Base-by-base conservation (phyloP, 2,113 vertebrate genomes). In the Siniperca chuatsi region DNA sequence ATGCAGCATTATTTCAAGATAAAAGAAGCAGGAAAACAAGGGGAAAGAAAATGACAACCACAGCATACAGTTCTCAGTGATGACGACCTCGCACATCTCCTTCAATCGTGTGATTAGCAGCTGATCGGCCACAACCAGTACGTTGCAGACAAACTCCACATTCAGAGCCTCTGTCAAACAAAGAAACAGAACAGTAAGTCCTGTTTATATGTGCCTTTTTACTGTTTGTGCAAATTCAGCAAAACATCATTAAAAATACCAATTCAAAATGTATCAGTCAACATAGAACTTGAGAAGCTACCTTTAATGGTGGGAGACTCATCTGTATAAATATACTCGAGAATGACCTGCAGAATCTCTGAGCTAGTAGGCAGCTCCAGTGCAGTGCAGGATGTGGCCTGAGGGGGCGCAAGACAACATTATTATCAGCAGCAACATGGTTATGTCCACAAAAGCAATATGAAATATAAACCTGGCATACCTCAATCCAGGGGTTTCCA, bases 401-500 rank as follows among this genome's bases (percentile, higher is more conserved):
- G 92, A 78, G 83, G 83, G 70, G 87, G 85, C 20, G 12, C 55
- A 90, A 79, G 44, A 74, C 50, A 87, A 7, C 23, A 35, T 37
- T 1, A 68, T 29, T 20, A 61, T 62, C 8, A 78, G n/a, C 4
- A 20, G 1, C 6, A 35, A 20, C 12, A 1, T 15, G 21, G n/a
- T 55, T 18, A 16, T 13, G 0, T 46, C 18, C 21, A 67, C 10
- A 6, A 44, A 52, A 54, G 29, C 25, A 54, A 12, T 12, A 25
- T 2, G 1, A 60, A 23, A 58, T 21, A 44, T 55, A 66, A 42
- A 75, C 3, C 48, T 71, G 1, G 0, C 93, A 84, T 96, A 99
- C 98, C 98, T 99, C 98, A 87, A 99, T 98, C 98, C 98, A 99
- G 7, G 98, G 96, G 91, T 96, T 99, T 94, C 97, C 98, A 91